phyloP scores from a whole-genome alignment of 2,888 invertebrate species.

The Euplagia quadripunctaria region DNA sequence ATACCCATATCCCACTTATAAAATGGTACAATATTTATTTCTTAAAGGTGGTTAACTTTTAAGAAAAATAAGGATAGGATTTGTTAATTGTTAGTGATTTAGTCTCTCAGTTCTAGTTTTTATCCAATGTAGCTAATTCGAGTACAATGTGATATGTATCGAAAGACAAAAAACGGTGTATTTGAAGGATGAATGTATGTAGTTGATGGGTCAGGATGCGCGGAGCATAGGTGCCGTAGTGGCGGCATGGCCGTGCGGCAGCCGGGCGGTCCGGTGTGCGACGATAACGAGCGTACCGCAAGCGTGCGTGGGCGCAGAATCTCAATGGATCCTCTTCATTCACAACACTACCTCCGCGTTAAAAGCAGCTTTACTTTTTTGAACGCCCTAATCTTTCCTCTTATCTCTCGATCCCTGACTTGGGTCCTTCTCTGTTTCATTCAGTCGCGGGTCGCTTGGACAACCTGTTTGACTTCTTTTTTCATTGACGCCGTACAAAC shows the following conservation, averaged over 20 bases:
- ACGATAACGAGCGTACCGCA: conserved; percentile 66
- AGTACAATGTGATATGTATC: conserved; percentile 68
- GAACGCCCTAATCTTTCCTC: conserved; percentile 83
- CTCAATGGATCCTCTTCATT: conserved; percentile 86
- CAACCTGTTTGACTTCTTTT: conserved; percentile 86
- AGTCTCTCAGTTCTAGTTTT: conserved; percentile 57
- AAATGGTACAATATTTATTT: neutral
- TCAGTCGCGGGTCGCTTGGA: conserved; percentile 81
- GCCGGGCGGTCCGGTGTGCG: conserved; percentile 56
- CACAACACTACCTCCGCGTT: conserved; percentile 85
- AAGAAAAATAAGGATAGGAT: neutral
- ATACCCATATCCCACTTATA: neutral
- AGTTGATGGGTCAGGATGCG: conserved; percentile 60
- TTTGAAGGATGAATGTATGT: conserved; percentile 66
- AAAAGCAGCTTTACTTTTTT: conserved; percentile 84
- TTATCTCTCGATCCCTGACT: conserved; percentile 84
- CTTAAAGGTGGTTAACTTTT: neutral
- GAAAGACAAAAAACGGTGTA: conserved; percentile 63
- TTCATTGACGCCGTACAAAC: conserved; percentile 86
- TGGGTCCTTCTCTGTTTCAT: conserved; percentile 84
- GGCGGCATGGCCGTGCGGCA: conserved; percentile 53
- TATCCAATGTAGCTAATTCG: conserved; percentile 61
- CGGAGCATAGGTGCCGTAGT: conserved; percentile 52
- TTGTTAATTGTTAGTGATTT: conserved; percentile 10
- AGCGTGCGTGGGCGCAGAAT: conserved; percentile 80